phyloP scores from a whole-genome alignment of 2,113 vertebrate species.

The Caloenas nicobarica region DNA sequence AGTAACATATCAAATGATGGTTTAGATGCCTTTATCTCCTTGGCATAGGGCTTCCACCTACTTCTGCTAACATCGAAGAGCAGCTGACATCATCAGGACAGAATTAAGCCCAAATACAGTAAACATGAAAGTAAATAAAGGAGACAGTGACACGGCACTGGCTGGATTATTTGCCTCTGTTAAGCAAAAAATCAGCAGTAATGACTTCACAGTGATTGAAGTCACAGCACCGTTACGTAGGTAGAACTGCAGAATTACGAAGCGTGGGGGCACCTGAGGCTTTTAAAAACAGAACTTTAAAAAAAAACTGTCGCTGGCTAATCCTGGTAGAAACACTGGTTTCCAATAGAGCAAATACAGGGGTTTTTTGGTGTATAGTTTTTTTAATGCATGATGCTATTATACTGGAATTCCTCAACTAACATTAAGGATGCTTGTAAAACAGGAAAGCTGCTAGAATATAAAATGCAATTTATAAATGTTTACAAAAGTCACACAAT shows the following conservation, averaged over 20 bases:
- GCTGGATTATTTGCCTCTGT: not conserved
- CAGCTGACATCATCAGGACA: not conserved
- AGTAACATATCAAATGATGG: not conserved
- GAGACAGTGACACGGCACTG: not conserved
- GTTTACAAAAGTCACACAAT: conserved; percentile 62
- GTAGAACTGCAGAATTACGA: not conserved
- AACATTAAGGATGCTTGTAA: not conserved
- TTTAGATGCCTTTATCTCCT: not conserved
- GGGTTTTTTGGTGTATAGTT: not conserved
- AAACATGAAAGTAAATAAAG: not conserved
- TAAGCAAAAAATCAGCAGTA: not conserved
- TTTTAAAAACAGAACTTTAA: not conserved
- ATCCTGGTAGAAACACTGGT: not conserved
- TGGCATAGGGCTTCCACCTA: not conserved
- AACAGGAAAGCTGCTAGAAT: not conserved
- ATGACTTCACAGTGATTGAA: not conserved
- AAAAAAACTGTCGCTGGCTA: not conserved
- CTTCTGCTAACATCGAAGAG: not conserved
- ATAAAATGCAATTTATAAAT: not conserved
- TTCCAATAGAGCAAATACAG: not conserved
- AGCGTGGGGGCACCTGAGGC: rapidly evolving
- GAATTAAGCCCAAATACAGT: not conserved
- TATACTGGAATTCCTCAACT: not conserved
- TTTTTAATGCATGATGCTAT: not conserved
- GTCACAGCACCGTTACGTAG: not conserved